Evolutionary conservation across 2,113 vertebrate species (phyloP), one percentile per base, ranked within the genome.

Genomic region (Alethe castanea): DNA sequence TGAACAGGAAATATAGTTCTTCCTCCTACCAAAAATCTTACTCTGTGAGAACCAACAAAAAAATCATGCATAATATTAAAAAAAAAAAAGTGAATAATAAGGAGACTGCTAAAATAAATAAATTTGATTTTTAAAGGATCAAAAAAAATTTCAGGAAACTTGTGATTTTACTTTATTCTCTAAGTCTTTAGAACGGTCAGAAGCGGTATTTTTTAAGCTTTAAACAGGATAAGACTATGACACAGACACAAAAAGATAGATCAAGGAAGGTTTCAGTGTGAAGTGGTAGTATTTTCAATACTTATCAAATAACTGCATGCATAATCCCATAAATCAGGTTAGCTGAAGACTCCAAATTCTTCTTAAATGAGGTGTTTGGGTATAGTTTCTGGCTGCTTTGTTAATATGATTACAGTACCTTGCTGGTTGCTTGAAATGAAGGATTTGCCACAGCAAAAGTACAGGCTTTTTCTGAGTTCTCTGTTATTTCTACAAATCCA

Each of bases 401-500:
- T 97, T 97, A 97, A 96, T 95, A 93, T 97, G 96, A 95, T 97
- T 96, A 92, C 92, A 91, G 92, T 96, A 98, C 95, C 96, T 98
- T 97, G 90, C 92, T 97, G 92, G 83, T 94, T 96, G 81, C 94
- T 96, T 94, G 77, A 96, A 97, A 95, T 81, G 96, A 96, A 96
- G 96, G 94, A 97, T 97, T 96, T 97, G 94, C 74, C 20, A 60
- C 93, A 91, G 90, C 59, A 95, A 91, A 95, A 96, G 93, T 96
- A 88, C 59, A 91, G 92, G 82, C 91, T 95, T 95, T 85, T 93
- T 66, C 96, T 66, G 92, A 96, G 79, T 97, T 97, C 91, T 97
- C 97, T 97, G 96, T 97, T 98, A 97, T 98, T 98, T 97, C 97
- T 96, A 96, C 92, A 97, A 97, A 98, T 97, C 96, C 95, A 97